Base-by-base conservation (phyloP, 2,888 invertebrate species). In the Leucophora obtusa region DNA sequence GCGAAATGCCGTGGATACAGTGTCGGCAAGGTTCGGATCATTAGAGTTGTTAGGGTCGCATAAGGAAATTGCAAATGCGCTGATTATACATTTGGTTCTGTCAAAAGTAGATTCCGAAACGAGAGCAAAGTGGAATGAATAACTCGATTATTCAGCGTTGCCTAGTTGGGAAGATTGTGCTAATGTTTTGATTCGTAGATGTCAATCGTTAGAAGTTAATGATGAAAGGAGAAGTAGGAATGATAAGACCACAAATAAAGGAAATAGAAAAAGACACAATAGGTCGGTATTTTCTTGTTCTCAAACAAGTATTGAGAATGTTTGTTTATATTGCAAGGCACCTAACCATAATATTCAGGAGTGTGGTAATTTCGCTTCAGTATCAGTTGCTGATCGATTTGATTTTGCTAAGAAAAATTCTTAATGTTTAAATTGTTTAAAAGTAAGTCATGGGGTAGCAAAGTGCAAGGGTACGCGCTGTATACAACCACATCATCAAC, bases 81-180 rank as follows among this genome's bases (percentile, higher is more conserved):
- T 54, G n/a, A n/a, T 72, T 6, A 72, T 62, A 24, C 54, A 72
- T 14, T 17, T 60, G 1, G 60, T 60, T 2, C 10, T 51, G 2
- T 70, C 60, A 3, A 70, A 59, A 50, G 60, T 71, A 11, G 71
- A 71, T 60, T 24, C 15, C 8, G 38, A 5, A 17, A 60, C 60
- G 3, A 60, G 8, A 14, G 60, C 60, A 9, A 71, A 60, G 21
- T 71, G 71, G 60, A 71, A 71, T 11, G 53, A 71, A 1, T 54
- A 71, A n/a, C 43, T 71, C 8, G 58, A 69, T 35, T 69, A 59
- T 21, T 17, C 59, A 10, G 15, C 5, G 6, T 69, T 69, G 15
- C 58, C 59, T 5, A 59, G 2, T n/a, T 69, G 69, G 59, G 69
- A 59, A 14, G 11, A 15, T 56, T 56, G 54, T 24, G 43, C 11